Evolutionary conservation across 2,113 vertebrate species (phyloP).

Genomic region (Dasyurus viverrinus): DNA sequence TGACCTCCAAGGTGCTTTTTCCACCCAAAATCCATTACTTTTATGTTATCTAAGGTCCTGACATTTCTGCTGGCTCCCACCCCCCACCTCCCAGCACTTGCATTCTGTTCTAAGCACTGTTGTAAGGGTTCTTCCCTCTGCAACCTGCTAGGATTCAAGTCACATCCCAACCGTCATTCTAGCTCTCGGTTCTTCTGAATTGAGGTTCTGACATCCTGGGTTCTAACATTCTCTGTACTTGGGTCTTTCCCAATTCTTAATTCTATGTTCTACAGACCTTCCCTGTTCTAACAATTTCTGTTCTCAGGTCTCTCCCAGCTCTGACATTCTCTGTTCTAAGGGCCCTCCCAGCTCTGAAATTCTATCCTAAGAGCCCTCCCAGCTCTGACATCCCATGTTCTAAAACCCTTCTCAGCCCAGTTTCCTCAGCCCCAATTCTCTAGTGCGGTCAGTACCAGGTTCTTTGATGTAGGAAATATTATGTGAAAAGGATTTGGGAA

Average conservation of each 20-base stretch:
- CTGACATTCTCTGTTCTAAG: not conserved
- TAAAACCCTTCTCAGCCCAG: too few species aligned
- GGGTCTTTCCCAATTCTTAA: too few species aligned
- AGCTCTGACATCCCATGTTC: not conserved
- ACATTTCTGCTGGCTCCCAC: not conserved
- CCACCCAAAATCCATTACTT: not conserved
- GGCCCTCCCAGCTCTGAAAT: not conserved
- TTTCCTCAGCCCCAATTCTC: not conserved
- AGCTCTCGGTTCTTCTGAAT: too few species aligned
- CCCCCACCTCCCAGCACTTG: not conserved
- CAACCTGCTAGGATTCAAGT: not conserved
- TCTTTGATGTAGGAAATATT: not conserved
- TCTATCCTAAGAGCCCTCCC: too few species aligned
- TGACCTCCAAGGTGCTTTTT: not conserved
- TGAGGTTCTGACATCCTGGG: too few species aligned
- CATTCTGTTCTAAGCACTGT: not conserved
- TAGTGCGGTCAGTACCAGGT: not conserved
- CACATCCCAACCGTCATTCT: not conserved
- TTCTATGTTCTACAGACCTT: not conserved
- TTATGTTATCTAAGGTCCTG: not conserved
- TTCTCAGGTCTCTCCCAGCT: not conserved
- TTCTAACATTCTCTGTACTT: not conserved
- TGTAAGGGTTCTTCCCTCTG: not conserved
- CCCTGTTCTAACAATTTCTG: too few species aligned
- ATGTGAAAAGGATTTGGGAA: not conserved